phyloP scores from a whole-genome alignment of 2,888 invertebrate genomes.

The Pristionchus maxplancki region DNA sequence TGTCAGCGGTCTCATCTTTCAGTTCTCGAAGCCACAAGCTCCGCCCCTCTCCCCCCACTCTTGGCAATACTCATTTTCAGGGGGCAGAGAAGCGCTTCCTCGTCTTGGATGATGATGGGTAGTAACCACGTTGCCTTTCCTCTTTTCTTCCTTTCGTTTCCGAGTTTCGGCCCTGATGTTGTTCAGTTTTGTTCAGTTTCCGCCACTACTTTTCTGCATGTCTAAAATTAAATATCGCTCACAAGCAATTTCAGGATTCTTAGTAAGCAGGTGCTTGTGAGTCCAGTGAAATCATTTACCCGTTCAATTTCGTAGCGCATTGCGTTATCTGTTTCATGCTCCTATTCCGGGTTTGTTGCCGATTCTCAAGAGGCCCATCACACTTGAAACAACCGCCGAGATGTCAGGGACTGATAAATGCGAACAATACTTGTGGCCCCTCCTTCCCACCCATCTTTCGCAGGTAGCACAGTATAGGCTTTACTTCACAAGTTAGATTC shows the following conservation, averaged over 20 bases:
- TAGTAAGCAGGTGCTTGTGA: background rate
- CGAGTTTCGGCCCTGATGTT: background rate
- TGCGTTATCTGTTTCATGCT: background rate
- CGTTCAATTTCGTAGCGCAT: background rate
- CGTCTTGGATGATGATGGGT: background rate
- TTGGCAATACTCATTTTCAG: constrained; percentile 4
- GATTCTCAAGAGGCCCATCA: background rate
- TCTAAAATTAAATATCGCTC: background rate
- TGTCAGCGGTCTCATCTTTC: background rate
- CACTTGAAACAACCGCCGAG: background rate
- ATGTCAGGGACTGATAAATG: background rate
- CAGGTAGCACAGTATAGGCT: too few relatives aligned
- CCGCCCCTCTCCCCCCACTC: background rate
- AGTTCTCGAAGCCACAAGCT: background rate
- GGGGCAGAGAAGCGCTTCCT: background rate
- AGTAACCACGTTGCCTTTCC: background rate
- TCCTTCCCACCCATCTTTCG: too few relatives aligned
- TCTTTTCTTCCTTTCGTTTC: background rate
- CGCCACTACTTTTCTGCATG: background rate
- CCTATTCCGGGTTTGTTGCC: background rate
- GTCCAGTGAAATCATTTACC: background rate
- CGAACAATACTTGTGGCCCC: too few relatives aligned
- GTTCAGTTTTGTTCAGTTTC: background rate
- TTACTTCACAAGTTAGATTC: too few relatives aligned
- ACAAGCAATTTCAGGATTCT: background rate